phyloP scores from a whole-genome alignment of 2,113 vertebrate species.

The Spea bombifrons region DNA sequence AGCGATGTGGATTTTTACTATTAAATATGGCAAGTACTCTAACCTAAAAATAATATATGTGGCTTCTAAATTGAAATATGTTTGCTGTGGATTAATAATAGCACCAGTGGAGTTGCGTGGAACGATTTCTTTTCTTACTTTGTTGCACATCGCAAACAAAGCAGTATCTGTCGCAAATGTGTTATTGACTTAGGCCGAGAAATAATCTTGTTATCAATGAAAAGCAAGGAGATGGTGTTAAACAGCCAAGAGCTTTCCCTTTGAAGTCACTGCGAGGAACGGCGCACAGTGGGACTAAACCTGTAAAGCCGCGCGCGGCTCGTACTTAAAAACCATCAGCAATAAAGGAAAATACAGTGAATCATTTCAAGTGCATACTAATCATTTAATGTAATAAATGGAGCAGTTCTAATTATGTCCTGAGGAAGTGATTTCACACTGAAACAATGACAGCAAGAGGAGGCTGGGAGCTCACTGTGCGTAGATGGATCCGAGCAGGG shows the following conservation, averaged over 20 bases:
- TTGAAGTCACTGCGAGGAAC: not conserved
- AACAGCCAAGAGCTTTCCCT: conserved; percentile 5
- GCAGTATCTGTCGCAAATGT: not conserved
- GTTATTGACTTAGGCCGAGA: not conserved
- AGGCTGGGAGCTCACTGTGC: conserved; percentile 68
- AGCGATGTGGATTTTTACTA: not conserved
- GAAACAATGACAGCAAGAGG: conserved; percentile 78
- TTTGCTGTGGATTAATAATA: not conserved
- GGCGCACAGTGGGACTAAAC: not conserved
- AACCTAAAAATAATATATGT: not conserved
- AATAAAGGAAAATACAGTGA: conserved; percentile 77
- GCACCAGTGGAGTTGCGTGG: not conserved
- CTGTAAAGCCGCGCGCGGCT: conserved; percentile 49
- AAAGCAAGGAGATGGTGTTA: not conserved
- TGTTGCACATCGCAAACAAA: not conserved
- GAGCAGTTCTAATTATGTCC: conserved; percentile 83
- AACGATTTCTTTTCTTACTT: not conserved
- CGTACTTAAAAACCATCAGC: conserved; percentile 79
- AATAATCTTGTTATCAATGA: not conserved
- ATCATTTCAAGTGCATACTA: conserved; percentile 80
- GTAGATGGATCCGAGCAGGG: conserved; percentile 62
- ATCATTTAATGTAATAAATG: conserved; percentile 85
- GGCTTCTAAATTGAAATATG: not conserved
- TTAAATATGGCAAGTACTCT: not conserved
- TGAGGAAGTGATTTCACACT: conserved; percentile 83